Conservation (phyloP, 2,113 vertebrate species). For the Dendrocopos noguchii region DNA sequence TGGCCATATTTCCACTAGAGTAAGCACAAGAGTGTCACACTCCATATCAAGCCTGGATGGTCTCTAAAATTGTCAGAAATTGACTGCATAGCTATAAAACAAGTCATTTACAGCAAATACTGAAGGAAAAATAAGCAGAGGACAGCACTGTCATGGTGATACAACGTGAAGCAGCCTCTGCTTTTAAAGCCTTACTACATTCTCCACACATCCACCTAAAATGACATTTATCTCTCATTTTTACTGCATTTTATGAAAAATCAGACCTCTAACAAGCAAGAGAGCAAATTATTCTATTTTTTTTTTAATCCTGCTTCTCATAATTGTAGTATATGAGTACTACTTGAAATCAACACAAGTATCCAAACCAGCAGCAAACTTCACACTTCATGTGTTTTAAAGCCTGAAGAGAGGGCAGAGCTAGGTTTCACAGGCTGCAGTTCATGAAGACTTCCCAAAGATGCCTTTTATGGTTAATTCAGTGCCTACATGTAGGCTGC, state of each 20-base stretch:
- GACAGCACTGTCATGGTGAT: background rate
- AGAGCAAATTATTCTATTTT: background rate
- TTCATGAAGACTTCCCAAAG: background rate
- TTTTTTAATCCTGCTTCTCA: background rate
- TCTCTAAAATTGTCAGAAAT: background rate
- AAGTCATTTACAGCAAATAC: background rate
- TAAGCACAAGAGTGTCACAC: background rate
- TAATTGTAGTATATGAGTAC: background rate
- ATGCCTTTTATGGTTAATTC: background rate
- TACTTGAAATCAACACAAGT: background rate
- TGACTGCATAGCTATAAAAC: background rate
- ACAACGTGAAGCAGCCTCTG: background rate
- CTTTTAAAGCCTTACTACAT: background rate
- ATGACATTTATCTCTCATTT: background rate
- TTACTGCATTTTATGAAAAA: background rate
- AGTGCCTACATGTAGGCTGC: background rate
- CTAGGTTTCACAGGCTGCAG: background rate
- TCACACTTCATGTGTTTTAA: background rate
- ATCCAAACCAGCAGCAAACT: background rate
- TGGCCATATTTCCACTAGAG: background rate
- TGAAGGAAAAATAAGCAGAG: background rate
- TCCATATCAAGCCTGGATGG: background rate
- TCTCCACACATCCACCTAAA: background rate
- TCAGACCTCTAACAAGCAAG: background rate
- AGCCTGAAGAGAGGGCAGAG: background rate